Evolutionary conservation across 2,888 invertebrate genomes (phyloP).

Genomic region (Trichacis sp.): DNA sequence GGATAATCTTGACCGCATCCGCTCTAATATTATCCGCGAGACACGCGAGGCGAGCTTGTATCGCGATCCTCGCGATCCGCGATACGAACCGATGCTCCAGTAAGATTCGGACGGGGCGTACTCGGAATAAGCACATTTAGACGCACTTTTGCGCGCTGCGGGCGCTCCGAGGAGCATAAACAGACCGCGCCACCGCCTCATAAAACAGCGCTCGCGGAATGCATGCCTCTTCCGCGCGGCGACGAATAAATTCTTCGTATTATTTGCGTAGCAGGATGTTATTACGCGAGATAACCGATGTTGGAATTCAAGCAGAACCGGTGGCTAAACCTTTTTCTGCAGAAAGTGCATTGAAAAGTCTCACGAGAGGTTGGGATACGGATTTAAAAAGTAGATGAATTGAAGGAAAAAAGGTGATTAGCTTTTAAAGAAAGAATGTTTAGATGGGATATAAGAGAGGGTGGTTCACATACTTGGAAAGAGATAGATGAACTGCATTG

Average conservation of each 20-base stretch:
- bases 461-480: too few species aligned
- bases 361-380: too few species aligned
- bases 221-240: constrained; percentile 10
- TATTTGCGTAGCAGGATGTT: constrained; percentile 32
- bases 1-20: constrained; percentile 26
- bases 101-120: not conserved
- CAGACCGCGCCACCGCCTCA: constrained; percentile 10
- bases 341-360: too few species aligned
- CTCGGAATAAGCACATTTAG: constrained; percentile 30
- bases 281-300: constrained; percentile 25
- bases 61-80: constrained; percentile 11
- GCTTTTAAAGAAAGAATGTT: too few species aligned
- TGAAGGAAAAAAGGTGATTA: too few species aligned
- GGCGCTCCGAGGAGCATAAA: constrained; percentile 8
- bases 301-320: constrained; percentile 14
- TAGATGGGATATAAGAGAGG: too few species aligned
- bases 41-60: constrained; percentile 24
- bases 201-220: constrained; percentile 28
- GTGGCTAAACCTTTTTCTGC: constrained; percentile 1
- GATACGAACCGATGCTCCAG: constrained; percentile 6
- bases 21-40: constrained; percentile 40
- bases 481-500: too few species aligned
- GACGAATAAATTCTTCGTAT: constrained; percentile 32
- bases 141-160: constrained; percentile 15
- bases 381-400: too few species aligned